phyloP scores from a whole-genome alignment of 2,888 invertebrate species.

The Zygogramma bicolorata region DNA sequence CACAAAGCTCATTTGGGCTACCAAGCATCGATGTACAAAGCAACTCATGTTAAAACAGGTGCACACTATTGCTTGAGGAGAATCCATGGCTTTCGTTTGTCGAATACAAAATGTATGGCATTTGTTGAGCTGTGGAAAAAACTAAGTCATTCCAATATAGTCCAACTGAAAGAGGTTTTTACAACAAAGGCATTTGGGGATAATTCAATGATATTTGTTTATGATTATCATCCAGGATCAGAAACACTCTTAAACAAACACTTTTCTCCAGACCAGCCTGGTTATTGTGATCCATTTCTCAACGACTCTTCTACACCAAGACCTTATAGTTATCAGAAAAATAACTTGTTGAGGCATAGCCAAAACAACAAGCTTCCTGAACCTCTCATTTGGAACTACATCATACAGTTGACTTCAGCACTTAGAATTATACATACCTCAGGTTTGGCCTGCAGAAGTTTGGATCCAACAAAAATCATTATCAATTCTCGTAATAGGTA shows the following conservation, averaged over 20 bases:
- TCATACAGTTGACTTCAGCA: conserved; percentile 95
- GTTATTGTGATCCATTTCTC: conserved; percentile 83
- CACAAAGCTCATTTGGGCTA: conserved; percentile 80
- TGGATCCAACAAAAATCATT: conserved; percentile 94
- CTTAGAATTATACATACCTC: conserved; percentile 89
- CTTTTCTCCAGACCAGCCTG: conserved; percentile 76
- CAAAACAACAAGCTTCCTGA: conserved; percentile 83
- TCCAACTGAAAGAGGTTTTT: conserved; percentile 92
- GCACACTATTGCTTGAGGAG: conserved; percentile 87
- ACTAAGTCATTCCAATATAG: conserved; percentile 94
- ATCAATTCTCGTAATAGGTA: conserved; percentile 62
- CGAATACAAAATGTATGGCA: conserved; percentile 86
- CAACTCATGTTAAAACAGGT: conserved; percentile 88
- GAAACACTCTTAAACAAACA: conserved; percentile 90
- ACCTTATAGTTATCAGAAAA: conserved; percentile 86
- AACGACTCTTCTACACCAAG: conserved; percentile 85
- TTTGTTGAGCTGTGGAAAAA: conserved; percentile 95
- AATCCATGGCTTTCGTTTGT: conserved; percentile 84
- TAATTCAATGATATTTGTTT: conserved; percentile 95
- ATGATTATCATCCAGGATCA: conserved; percentile 94
- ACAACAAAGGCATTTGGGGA: conserved; percentile 97
- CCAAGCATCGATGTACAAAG: conserved; percentile 90
- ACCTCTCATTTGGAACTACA: conserved; percentile 92
- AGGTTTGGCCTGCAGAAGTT: conserved; percentile 80
- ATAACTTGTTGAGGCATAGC: conserved; percentile 82